These are phyloP conservation scores for Phalacrocorax brasilianus DNA, from an alignment of 2,113 vertebrate species.

Conservation along the genomic window DNA sequence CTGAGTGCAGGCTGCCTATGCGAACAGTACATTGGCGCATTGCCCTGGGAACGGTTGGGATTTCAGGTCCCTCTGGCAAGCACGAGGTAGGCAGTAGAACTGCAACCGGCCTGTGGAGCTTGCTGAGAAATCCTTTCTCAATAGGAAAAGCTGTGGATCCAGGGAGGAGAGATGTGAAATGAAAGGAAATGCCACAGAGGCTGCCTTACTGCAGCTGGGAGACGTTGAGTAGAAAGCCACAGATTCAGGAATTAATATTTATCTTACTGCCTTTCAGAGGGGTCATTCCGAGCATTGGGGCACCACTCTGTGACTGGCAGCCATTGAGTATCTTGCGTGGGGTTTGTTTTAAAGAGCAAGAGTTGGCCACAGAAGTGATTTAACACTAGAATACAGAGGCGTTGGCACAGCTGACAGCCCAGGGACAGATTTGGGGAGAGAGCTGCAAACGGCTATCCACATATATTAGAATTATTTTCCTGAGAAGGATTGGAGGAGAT, in stretches of 20 bases:
- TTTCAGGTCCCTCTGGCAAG: not conserved
- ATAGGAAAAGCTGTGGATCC: not conserved
- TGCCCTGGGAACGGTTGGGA: not conserved
- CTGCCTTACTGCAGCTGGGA: not conserved
- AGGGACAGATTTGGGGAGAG: not conserved
- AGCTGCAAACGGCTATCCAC: not conserved
- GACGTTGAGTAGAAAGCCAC: not conserved
- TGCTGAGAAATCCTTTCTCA: not conserved
- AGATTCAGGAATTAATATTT: not conserved
- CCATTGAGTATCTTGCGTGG: not conserved
- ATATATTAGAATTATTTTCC: conserved; percentile 1
- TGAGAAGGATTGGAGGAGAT: not conserved
- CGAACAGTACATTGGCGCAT: not conserved
- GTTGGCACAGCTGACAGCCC: not conserved
- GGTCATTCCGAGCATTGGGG: not conserved
- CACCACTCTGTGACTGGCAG: not conserved
- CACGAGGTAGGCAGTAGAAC: not conserved
- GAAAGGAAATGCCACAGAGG: not conserved
- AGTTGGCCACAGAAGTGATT: not conserved
- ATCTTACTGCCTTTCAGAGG: not conserved
- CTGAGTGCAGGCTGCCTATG: not conserved
- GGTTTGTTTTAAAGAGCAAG: not conserved
- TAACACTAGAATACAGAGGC: not conserved
- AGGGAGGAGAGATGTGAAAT: not conserved
- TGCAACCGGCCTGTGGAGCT: not conserved